Percentiles rank a stretch among this genome's conserved stretches.
phyloP scores from a whole-genome alignment of 2,797 vertebrate genomes.

The Salarias fasciatus region DNA sequence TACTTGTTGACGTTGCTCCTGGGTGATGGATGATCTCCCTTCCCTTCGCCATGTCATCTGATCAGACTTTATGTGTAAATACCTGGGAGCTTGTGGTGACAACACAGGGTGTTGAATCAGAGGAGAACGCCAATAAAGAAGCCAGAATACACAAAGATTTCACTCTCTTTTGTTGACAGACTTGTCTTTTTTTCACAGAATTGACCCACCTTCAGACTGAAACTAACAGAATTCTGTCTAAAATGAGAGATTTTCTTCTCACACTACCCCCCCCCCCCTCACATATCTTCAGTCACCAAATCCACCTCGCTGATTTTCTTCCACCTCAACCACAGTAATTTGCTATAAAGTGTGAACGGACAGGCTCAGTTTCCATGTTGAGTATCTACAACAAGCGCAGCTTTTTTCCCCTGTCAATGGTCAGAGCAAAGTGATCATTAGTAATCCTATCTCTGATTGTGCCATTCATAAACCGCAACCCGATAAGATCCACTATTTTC shows the following conservation, averaged over 20 bases:
- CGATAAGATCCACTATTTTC: conserved; percentile 79
- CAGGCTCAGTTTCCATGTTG: conserved; percentile 59
- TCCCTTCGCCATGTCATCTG: conserved; percentile 15
- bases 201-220: no score
- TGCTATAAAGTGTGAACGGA: conserved; percentile 39
- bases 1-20: conserved; percentile 40
- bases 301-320: conserved; percentile 22
- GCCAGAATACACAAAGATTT: no score
- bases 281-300: conserved; percentile 7
- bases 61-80: no score
- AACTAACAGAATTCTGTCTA: no score
- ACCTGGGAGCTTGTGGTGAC: no score
- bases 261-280: no score
- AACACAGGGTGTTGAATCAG: no score
- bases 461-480: conserved; percentile 76
- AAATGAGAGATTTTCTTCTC: no score
- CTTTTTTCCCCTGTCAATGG: conserved; percentile 51
- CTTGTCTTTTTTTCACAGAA: neutral
- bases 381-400: conserved; percentile 77
- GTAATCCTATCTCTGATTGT: conserved; percentile 85
- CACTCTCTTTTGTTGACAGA: conserved; percentile 5
- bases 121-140: no score
- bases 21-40: conserved; percentile 43
- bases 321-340: conserved; percentile 12
- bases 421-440: conserved; percentile 75